These are phyloP conservation scores for Ochropacha duplaris DNA, from an alignment of 2,888 invertebrate genomes.

Conservation along the genomic window DNA sequence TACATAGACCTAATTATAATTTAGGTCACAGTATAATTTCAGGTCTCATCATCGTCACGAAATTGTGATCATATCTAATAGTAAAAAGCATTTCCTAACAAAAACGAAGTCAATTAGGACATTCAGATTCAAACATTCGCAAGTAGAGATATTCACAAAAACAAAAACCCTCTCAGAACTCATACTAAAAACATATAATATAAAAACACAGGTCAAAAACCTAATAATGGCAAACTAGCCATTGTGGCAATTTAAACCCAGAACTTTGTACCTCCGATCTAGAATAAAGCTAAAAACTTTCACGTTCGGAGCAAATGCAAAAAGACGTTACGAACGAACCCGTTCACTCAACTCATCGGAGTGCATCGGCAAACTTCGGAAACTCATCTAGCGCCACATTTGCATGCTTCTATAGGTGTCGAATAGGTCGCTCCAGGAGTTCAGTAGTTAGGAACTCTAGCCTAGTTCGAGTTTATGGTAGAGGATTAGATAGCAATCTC, in stretches of 20 bases:
- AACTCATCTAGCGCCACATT: slow-evolving; percentile 24
- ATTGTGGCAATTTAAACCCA: too few species aligned
- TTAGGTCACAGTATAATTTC: too few species aligned
- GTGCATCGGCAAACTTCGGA: slow-evolving; percentile 16
- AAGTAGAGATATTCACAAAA: too few species aligned
- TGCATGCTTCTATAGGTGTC: slow-evolving; percentile 32
- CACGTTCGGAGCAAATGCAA: slow-evolving; percentile 6
- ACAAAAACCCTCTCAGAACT: not conserved
- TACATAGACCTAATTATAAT: too few species aligned
- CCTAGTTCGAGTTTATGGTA: slow-evolving; percentile 11
- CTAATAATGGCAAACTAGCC: not conserved
- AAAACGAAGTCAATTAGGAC: too few species aligned
- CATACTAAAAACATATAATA: not conserved
- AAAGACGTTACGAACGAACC: not conserved
- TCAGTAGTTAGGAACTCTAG: slow-evolving; percentile 17
- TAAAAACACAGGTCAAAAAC: not conserved
- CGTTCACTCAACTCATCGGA: not conserved
- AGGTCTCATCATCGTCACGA: too few species aligned
- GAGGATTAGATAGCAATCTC: not conserved
- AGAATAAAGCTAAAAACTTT: not conserved
- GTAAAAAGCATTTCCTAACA: too few species aligned
- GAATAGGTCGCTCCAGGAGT: slow-evolving; percentile 14
- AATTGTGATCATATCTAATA: too few species aligned
- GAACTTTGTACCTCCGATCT: not conserved
- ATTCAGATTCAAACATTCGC: too few species aligned